Base-by-base conservation (phyloP, 2,797 vertebrate genomes). In the Gadopsis bispinosus region DNA sequence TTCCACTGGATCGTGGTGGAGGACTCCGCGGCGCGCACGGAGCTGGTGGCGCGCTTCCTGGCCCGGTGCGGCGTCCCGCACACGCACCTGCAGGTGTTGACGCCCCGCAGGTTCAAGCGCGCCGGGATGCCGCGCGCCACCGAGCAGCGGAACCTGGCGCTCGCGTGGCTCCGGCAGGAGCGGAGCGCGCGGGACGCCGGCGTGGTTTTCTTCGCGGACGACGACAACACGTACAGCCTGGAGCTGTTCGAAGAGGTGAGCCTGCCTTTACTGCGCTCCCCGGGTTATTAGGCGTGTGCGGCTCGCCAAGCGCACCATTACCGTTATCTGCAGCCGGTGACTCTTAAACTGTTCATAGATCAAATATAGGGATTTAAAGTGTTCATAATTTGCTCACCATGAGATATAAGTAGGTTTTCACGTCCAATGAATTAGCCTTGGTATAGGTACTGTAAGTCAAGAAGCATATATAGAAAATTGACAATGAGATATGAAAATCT, bases 171-270 rank as follows among this genome's bases (percentile, higher is more conserved):
- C 79, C 92, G 98, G 45, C 96, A 96, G 92, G 93, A 96, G 55
- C 95, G 97, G 82, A 91, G 83, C 77, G 72, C 19, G 29, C 88
- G 93, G 20, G 95, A 97, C 83, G 51, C 94, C 4, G 98, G 97
- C 0, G 97, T 99, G 83, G 97, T 99, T 53, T 99, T 97, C 93
- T 99, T 99, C 93, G 98, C 98, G 12, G 98, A 99, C 89, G 98
- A 99, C 83, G 98, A 99, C 94, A 99, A 99, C 95, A 99, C 98
- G 43, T 99, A 99, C 95, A 99, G 98, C 73, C 95, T 99, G 92
- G 97, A 99, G 95, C 96, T 99, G 73, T 99, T 99, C 81, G 96
- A 97, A 51, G 98, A 99, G 98, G 98, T 99, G 75, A 84, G 19
- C 7, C 2, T 5, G 12, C 61, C 8, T 50, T 31, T 37, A 6